Evolutionary conservation across 2,888 invertebrate species (phyloP).

Genomic region (Bugulina stolonifera): DNA sequence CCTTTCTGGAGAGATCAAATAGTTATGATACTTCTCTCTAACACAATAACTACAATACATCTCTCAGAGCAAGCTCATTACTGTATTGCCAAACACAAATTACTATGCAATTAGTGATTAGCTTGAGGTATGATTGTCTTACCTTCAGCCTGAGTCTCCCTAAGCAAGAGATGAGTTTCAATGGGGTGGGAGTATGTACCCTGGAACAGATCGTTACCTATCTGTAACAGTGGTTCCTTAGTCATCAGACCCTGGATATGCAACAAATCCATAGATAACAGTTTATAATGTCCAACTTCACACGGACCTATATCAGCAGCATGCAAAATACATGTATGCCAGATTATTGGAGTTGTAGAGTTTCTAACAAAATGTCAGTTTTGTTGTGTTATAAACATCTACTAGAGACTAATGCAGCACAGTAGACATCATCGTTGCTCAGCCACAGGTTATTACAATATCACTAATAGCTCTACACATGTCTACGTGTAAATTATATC

Average conservation of each 20-base stretch:
- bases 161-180: slow-evolving; percentile 3
- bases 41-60: too few species aligned
- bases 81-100: neutral
- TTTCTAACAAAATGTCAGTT: too few species aligned
- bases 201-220: neutral
- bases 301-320: neutral
- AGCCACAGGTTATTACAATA: neutral
- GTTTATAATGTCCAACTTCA: neutral
- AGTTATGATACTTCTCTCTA: too few species aligned
- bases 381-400: neutral
- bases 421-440: neutral
- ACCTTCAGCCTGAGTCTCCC: slow-evolving; percentile 1
- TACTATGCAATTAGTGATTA: neutral
- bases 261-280: neutral
- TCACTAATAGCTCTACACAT: neutral
- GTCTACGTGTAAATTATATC: neutral
- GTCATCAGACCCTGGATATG: neutral
- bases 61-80: too few species aligned
- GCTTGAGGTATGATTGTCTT: neutral
- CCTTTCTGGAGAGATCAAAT: too few species aligned
- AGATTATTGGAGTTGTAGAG: too few species aligned
- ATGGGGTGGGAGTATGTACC: neutral
- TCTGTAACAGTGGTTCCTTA: slow-evolving; percentile 1
- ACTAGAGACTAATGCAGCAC: neutral
- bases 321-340: neutral